Evolutionary conservation across 2,113 vertebrate genomes (phyloP).

Genomic region (Pituophis catenifer): DNA sequence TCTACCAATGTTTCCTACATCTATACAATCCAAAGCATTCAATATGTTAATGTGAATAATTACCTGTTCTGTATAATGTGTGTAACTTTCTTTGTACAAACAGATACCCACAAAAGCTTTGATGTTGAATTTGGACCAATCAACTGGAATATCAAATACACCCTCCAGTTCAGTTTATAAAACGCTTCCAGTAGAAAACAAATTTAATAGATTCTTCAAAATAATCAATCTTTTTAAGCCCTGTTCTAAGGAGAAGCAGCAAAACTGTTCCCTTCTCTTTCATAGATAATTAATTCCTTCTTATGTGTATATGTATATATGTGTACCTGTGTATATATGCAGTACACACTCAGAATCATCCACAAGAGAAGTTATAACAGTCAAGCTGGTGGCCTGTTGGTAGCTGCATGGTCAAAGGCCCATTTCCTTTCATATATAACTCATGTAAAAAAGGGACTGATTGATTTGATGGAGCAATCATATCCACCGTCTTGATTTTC

Average conservation of each 20-base stretch:
- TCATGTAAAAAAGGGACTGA: not conserved
- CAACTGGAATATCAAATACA: not conserved
- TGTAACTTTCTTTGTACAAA: not conserved
- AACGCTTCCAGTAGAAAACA: not conserved
- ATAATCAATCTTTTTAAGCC: not conserved
- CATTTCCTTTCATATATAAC: not conserved
- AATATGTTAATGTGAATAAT: slow-evolving; percentile 18
- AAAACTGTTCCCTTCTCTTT: not conserved
- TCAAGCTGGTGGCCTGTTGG: not conserved
- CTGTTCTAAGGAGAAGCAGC: not conserved
- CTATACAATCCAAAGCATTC: slow-evolving; percentile 4
- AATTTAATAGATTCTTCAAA: not conserved
- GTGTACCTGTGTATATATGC: not conserved
- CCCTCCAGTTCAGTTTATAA: not conserved
- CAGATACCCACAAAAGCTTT: not conserved
- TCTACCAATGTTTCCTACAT: slow-evolving; percentile 25
- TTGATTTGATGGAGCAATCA: not conserved
- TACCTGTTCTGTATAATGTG: not conserved
- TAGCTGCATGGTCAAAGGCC: not conserved
- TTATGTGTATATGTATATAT: not conserved
- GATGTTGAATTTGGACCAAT: slow-evolving; percentile 19
- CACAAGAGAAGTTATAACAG: not conserved
- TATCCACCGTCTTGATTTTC: not conserved
- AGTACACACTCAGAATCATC: not conserved
- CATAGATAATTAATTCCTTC: not conserved